Evolutionary conservation across 1,140 invertebrate species (phyloP).

Genomic region (Grapholita molesta): DNA sequence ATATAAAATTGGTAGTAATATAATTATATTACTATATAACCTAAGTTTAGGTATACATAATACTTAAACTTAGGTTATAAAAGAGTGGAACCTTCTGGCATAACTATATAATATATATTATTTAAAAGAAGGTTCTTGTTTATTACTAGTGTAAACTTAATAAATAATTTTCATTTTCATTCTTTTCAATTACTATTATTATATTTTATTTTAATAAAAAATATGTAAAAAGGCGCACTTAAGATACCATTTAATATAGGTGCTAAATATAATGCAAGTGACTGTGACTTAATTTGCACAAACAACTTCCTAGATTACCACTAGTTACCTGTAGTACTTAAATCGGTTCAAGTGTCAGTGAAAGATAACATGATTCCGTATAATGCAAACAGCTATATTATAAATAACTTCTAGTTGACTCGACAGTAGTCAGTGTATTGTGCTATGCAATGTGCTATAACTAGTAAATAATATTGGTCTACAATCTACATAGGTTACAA

Average conservation of each 20-base stretch:
- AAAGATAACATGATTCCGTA: neutral
- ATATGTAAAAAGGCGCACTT: neutral
- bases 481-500: conserved; percentile 22
- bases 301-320: neutral
- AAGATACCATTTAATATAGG: neutral
- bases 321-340: neutral
- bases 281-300: neutral
- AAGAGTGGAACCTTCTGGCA: no score
- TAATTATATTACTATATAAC: no score
- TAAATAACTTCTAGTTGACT: neutral
- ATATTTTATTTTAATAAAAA: no score
- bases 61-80: no score
- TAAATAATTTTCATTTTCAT: no score
- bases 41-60: no score
- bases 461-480: neutral
- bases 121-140: no score
- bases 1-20: no score
- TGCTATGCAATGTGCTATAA: no score
- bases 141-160: no score
- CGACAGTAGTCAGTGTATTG: neutral
- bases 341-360: conserved; percentile 1
- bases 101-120: no score
- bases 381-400: neutral
- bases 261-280: neutral
- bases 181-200: no score